These are phyloP conservation scores for Sinocyclocheilus rhinocerous DNA, from an alignment of 2,113 vertebrate species.

Conservation along the genomic window DNA sequence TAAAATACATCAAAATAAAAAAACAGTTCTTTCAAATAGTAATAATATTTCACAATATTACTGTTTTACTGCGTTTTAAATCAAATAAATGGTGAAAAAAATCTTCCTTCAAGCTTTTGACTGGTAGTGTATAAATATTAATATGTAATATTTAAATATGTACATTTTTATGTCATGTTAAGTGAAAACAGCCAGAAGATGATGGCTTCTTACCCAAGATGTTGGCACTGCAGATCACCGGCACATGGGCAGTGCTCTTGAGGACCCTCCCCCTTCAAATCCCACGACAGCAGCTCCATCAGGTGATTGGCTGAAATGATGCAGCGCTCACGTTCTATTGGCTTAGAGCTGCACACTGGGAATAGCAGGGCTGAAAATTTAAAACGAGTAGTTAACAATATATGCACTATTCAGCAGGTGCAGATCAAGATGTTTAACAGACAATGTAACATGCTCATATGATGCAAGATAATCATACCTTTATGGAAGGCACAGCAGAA, in stretches of 20 bases:
- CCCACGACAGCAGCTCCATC: constrained; percentile 86
- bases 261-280: constrained; percentile 76
- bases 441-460: no score
- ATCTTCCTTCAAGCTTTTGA: neutral
- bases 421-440: no score
- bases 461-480: constrained; percentile 71
- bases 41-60: neutral
- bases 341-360: constrained; percentile 86
- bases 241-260: constrained; percentile 87
- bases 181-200: neutral
- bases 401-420: neutral
- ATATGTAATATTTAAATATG: no score
- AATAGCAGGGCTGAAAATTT: constrained; percentile 81
- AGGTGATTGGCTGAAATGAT: constrained; percentile 80
- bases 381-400: neutral
- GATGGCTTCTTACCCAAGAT: constrained; percentile 78
- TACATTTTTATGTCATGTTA: neutral
- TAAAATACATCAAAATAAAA: neutral
- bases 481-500: constrained; percentile 89
- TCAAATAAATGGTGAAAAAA: neutral
- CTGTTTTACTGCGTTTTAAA: neutral
- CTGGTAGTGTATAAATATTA: neutral
- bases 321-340: constrained; percentile 85
- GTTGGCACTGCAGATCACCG: constrained; percentile 85
- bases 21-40: neutral